Evolutionary conservation across 2,113 vertebrate genomes (phyloP).

Genomic region (Pseudonaja textilis): DNA sequence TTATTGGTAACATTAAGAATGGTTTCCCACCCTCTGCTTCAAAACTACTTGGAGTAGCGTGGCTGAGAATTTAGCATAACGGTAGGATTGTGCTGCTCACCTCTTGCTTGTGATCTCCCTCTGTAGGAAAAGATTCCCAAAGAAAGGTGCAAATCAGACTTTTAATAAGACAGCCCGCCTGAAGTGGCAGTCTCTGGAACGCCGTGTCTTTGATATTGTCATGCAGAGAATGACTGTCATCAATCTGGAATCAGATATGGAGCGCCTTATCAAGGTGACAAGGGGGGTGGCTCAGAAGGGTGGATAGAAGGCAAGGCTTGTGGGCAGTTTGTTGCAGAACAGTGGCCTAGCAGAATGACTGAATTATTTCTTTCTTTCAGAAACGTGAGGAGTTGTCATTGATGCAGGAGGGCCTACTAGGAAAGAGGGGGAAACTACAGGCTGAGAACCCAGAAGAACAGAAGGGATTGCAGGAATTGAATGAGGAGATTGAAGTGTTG

Average conservation of each 20-base stretch:
- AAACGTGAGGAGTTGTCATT: conserved; percentile 93
- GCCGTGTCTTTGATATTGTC: conserved; percentile 88
- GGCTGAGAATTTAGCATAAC: not conserved
- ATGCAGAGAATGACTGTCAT: conserved; percentile 96
- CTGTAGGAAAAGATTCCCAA: conserved; percentile 86
- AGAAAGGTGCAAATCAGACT: conserved; percentile 77
- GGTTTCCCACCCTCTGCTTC: not conserved
- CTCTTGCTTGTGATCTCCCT: not conserved
- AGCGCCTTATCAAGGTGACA: conserved; percentile 89
- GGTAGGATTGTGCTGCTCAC: not conserved
- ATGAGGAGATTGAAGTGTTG: conserved; percentile 91
- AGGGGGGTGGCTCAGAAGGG: not conserved
- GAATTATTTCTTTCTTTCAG: conserved; percentile 61
- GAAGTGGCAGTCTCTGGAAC: conserved; percentile 93
- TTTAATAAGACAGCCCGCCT: conserved; percentile 88
- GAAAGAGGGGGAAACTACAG: conserved; percentile 81
- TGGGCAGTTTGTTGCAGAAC: rapidly evolving
- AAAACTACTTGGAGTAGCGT: not conserved
- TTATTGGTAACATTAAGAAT: not conserved
- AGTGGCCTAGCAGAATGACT: not conserved
- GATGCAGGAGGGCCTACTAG: conserved; percentile 85
- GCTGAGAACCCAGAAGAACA: conserved; percentile 82
- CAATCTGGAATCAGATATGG: conserved; percentile 95
- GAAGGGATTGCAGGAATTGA: conserved; percentile 87
- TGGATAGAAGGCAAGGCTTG: rapidly evolving